phyloP scores from a whole-genome alignment of 2,113 vertebrate genomes.

The Gallinago paraguaiae region DNA sequence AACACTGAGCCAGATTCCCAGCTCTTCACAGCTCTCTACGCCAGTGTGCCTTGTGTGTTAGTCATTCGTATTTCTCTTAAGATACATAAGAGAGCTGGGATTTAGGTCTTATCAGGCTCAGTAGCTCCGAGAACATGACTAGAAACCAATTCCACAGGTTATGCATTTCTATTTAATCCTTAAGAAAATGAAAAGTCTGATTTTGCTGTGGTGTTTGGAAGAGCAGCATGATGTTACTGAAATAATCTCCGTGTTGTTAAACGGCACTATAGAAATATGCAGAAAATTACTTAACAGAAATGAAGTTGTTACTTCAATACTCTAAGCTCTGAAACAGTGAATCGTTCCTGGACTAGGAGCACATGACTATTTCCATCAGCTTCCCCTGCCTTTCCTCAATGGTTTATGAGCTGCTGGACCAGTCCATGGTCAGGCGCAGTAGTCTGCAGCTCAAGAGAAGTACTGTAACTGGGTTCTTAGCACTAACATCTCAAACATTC shows the following conservation, averaged over 20 bases:
- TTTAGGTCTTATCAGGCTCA: background rate
- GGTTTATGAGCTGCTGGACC: background rate
- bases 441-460: background rate
- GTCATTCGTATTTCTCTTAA: background rate
- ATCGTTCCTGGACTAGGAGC: background rate
- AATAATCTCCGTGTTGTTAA: background rate
- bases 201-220: background rate
- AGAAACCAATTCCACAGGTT: background rate
- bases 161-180: background rate
- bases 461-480: background rate
- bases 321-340: background rate
- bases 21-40: background rate
- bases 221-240: background rate
- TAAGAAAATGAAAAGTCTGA: background rate
- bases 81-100: background rate
- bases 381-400: background rate
- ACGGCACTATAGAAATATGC: background rate
- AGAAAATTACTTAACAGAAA: background rate
- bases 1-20: conserved; percentile 2
- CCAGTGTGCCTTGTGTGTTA: background rate
- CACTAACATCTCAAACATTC: background rate
- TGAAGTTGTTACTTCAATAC: background rate
- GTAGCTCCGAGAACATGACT: background rate
- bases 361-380: background rate
- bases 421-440: background rate